Base-by-base conservation (phyloP, 2,888 invertebrate species). In the Kryphioiulus occultus region DNA sequence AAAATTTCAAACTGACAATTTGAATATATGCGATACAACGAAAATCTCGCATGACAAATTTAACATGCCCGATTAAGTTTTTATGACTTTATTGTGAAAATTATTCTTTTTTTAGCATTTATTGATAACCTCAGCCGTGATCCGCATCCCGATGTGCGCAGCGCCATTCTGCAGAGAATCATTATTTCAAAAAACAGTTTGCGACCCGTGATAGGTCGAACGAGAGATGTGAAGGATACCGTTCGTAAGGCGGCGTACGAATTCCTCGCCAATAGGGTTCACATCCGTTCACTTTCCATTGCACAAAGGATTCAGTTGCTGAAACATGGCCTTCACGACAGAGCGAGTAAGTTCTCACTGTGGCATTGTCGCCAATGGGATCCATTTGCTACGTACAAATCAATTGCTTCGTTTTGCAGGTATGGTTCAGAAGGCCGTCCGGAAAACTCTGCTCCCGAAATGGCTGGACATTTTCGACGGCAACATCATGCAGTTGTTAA, bases 401-500 rank as follows among this genome's bases (percentile, higher is more conserved):
- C n/a, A 86, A 59, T 3, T 68, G 0, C 0, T 85, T 15, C 84
- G 87, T 22, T 68, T 30, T 86, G 19, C 17, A 87, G 87, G 68
- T 17, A 78, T 35, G n/a, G 87, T 87, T 59, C 32, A 35, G n/a
- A 59, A 78, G 39, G 42, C n/a, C 15, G 53, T 30, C 5, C 26
- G n/a, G 0, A 26, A 39, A 35, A 85, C 85, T 10, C 91, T 96
- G 78, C 92, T 97, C 0, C 95, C 95, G 0, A 93, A 94, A 0
- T 97, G 97, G 97, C 92, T 97, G 88, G 93, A 94, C 87, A 93
- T 94, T 0, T 96, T 95, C 90, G 93, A 95, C 85, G 94, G 95
- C 1, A 94, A 96, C 90, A 94, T 95, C 83, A 92, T 96, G 22
- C 93, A 94, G 9, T 92, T 98, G n/a, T 92, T 97, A 86, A 94